Conservation (phyloP, 2,888 invertebrate genomes). For the Xanthostigma xanthostigma region DNA sequence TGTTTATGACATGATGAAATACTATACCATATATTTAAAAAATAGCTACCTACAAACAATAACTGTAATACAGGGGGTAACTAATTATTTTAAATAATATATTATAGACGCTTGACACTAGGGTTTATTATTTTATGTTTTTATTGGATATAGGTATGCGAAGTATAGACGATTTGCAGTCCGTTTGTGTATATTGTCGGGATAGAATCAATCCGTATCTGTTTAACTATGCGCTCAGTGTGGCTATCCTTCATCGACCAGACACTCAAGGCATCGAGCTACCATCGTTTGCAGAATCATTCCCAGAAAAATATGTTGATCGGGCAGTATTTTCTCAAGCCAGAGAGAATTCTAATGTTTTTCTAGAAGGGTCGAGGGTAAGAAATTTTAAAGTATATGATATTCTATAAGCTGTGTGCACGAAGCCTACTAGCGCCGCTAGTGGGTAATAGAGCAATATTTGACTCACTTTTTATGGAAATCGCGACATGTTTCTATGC, state of each 20-base stretch:
- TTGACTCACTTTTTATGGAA: too few relatives aligned
- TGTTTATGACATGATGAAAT: too few relatives aligned
- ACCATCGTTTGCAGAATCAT: conserved; percentile 61
- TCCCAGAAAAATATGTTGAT: conserved; percentile 73
- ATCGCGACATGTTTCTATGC: too few relatives aligned
- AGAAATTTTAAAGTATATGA: conserved; percentile 13
- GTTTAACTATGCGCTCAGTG: conserved; percentile 65
- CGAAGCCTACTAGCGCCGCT: too few relatives aligned
- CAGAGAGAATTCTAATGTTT: conserved; percentile 50
- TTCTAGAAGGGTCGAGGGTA: conserved; percentile 46
- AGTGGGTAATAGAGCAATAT: too few relatives aligned
- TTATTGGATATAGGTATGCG: conserved; percentile 40
- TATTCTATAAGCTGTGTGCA: too few relatives aligned
- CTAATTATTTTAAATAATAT: neutral
- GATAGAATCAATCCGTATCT: conserved; percentile 65
- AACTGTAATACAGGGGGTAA: too few relatives aligned
- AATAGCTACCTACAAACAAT: too few relatives aligned
- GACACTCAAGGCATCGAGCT: conserved; percentile 55
- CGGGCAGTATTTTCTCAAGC: conserved; percentile 53
- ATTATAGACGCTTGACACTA: neutral
- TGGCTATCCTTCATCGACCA: conserved; percentile 55
- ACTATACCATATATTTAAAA: too few relatives aligned
- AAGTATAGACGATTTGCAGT: conserved; percentile 51
- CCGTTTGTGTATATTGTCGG: conserved; percentile 52
- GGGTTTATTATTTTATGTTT: conserved; percentile 6